Base-by-base conservation (phyloP, 2,888 invertebrate species). In the Macrosoma leucophasiata region DNA sequence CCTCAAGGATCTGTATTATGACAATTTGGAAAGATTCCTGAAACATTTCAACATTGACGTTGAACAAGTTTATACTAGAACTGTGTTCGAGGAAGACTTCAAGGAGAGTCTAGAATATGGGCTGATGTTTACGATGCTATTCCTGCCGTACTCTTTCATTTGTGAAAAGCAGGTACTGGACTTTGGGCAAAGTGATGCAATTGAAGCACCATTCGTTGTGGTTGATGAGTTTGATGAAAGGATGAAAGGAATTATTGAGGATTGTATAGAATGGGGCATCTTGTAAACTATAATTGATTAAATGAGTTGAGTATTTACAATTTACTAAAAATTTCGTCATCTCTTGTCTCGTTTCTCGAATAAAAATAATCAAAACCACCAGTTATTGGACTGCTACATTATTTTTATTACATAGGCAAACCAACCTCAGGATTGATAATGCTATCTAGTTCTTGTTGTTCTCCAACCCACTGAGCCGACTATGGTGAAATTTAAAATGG, bases 1-100 rank as follows among this genome's bases (percentile, higher is more conserved):
- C 13, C 17, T 70, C 0, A 64, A 60, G 20, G 40, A 59, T 3
- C 4, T 54, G 0, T 71, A 71, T 35, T 49, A 58, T 17, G 31
- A 46, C 0, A 43, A 50, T 2, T 35, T 71, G 24, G 32, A 23
- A 8, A 29, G 38, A 0, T 62, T 60, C 27, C 25, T 69, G 0
- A 23, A 32, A 1, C 33, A 58, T 18, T 70, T 67, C 22, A 38
- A 52, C 4, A 31, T 66, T 0, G 50, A 64, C 2, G 33, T 55
- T 2, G 36, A 53, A 19, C 20, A 32, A 8, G 29, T 48, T 0
- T 52, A 37, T 26, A 44, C 55, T 0, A 50, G 29, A 18, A 17
- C 30, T 7, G 36, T 37, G 12, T 53, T 46, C 23, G 49, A 52
- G 19, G 35, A 35, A 6, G 39, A n/a, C n/a, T n/a, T n/a, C n/a